Evolutionary conservation across 2,113 vertebrate species (phyloP).

Genomic region (Cochlearius cochlearius): DNA sequence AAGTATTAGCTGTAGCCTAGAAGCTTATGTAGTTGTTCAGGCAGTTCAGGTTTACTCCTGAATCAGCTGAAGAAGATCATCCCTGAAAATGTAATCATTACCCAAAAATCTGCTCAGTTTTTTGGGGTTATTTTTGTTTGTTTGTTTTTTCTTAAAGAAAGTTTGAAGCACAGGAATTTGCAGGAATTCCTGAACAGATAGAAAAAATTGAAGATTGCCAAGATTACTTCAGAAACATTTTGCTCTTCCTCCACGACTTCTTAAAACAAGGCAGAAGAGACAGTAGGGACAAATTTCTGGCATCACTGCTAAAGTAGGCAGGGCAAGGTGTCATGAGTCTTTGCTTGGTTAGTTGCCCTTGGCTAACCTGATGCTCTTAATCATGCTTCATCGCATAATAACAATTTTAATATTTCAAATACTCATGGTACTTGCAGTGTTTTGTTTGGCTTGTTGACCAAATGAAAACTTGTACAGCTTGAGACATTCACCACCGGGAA

Average conservation of each 20-base stretch:
- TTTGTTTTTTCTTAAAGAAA: neutral
- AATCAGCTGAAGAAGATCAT: neutral
- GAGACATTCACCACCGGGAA: neutral
- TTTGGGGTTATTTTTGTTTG: neutral
- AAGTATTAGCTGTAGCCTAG: neutral
- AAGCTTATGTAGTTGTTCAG: neutral
- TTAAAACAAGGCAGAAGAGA: neutral
- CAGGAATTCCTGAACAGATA: neutral
- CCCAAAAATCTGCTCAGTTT: neutral
- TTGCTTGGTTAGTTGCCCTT: neutral
- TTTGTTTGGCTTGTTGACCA: neutral
- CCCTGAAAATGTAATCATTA: neutral
- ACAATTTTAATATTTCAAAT: neutral
- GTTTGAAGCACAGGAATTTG: neutral
- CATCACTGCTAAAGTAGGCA: neutral
- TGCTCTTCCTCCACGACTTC: neutral
- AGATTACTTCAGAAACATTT: neutral
- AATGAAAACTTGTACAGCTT: neutral
- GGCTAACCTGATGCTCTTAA: rapidly evolving
- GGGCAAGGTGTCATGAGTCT: neutral
- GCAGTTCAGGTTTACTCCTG: neutral
- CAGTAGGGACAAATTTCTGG: neutral
- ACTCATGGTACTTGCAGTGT: neutral
- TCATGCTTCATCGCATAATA: rapidly evolving
- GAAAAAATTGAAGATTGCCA: neutral